Evolutionary conservation across 2,113 vertebrate genomes (phyloP).

Genomic region (Thryonomys swinderianus): DNA sequence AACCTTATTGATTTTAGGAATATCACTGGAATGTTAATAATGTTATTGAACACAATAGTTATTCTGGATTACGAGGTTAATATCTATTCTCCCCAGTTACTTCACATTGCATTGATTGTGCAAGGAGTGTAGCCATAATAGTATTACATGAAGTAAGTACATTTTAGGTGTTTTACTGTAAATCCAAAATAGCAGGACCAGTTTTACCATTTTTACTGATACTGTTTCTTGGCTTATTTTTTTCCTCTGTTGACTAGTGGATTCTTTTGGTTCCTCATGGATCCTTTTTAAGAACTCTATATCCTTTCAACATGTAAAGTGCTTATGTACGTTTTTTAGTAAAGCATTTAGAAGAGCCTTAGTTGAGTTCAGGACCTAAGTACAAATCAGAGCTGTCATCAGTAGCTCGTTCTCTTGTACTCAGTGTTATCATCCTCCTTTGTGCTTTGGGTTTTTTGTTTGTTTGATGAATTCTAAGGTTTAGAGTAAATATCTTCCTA

Average conservation of each 20-base stretch:
- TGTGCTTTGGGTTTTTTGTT: conserved; percentile 20
- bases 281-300: conserved; percentile 3
- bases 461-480: conserved; percentile 16
- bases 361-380: not conserved
- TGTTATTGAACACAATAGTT: not conserved
- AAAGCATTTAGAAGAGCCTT: conserved; percentile 32
- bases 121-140: not conserved
- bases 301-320: not conserved
- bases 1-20: not conserved
- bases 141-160: conserved; percentile 20
- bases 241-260: not conserved
- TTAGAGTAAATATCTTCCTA: conserved; percentile 20
- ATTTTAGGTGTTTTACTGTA: conserved; percentile 30
- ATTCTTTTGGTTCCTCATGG: not conserved
- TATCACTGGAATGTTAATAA: conserved; percentile 20
- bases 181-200: conserved; percentile 28
- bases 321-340: not conserved
- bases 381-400: not conserved
- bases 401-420: not conserved
- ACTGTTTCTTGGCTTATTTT: not conserved
- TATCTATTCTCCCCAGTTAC: not conserved
- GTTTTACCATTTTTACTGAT: conserved; percentile 15
- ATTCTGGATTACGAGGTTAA: conserved; percentile 4
- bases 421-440: not conserved
- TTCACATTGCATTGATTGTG: conserved; percentile 46